Conservation (phyloP, 2,113 vertebrate species). For the Sceloporus tristichus region DNA sequence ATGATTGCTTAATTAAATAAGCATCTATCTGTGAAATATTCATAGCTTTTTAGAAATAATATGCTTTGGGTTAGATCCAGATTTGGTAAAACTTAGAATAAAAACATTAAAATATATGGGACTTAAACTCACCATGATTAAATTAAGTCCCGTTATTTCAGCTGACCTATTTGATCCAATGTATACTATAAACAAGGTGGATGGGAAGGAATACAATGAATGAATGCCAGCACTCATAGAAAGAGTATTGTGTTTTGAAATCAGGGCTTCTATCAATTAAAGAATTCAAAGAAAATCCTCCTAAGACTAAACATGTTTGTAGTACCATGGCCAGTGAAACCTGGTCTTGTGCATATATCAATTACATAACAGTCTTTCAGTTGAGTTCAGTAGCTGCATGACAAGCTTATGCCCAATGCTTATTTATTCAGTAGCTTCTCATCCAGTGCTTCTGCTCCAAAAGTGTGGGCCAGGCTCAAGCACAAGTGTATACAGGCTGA, state of each 20-base stretch:
- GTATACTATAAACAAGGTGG: neutral
- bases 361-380: constrained; percentile 6
- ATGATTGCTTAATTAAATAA: neutral
- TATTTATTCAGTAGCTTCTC: constrained; percentile 49
- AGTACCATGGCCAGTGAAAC: constrained; percentile 31
- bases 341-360: fast-evolving
- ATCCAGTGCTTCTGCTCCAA: constrained; percentile 49
- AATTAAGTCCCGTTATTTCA: neutral
- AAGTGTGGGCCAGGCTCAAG: constrained; percentile 51
- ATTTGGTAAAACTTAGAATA: neutral
- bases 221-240: neutral
- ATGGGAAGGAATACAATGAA: constrained; percentile 2
- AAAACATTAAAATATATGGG: neutral
- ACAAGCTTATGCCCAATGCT: constrained; percentile 42
- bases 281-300: constrained; percentile 16
- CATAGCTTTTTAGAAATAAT: neutral
- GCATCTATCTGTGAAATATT: neutral
- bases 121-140: neutral
- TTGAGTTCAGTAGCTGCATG: constrained; percentile 37
- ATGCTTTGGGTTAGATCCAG: neutral
- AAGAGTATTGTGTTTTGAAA: constrained; percentile 18
- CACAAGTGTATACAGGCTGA: constrained; percentile 15
- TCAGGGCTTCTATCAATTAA: neutral
- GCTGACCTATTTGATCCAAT: neutral
- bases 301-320: constrained; percentile 21